Evolutionary conservation across 1,140 invertebrate species (phyloP), one percentile per base, ranked within the genome.

Genomic region (Drosophila serrata): DNA sequence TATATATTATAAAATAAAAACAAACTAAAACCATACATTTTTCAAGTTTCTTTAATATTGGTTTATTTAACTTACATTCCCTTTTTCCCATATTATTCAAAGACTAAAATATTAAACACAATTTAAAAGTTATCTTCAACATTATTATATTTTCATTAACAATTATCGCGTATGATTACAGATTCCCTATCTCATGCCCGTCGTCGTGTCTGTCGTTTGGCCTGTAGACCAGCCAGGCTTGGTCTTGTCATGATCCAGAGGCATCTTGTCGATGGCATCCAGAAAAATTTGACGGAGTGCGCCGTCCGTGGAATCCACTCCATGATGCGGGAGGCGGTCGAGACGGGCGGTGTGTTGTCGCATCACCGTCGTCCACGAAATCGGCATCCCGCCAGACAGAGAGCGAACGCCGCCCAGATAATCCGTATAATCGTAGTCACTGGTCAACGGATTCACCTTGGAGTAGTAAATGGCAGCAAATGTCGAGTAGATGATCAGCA

Each of bases 381-480:
- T 93, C 92, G 0, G 93, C 93, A 70, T 93, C 93, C 94, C 93
- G 43, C 94, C 93, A 4, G 94, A 93, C 9, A 94, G 90, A 6
- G 94, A 93, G 57, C 93, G 84, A 49, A 94, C 95, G 64, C 93
- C 93, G 56, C 94, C 93, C 49, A 94, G 85, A 86, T 96, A 96
- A 86, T 96, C 96, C 22, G 95, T 95, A 61, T 96, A 95, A 82
- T 96, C 96, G 88, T 96, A 95, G 74, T 96, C 96, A 29, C 95
- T 95, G 9, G 95, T 94, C 51, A 96, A 94, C 9, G 96, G 96
- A 92, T 97, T 97, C 79, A 97, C 96, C 92, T 97, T 97, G 24
- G 96, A 96, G 91, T 97, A 97, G 93, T 97, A 97, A 82, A 97
- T 95, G 49, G 96, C 96, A 0, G 96, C 96, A 72, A 97, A 95